Evolutionary conservation across 2,797 vertebrate species (phyloP), one percentile per base, ranked within the genome.

Genomic region (Sylvia borin): DNA sequence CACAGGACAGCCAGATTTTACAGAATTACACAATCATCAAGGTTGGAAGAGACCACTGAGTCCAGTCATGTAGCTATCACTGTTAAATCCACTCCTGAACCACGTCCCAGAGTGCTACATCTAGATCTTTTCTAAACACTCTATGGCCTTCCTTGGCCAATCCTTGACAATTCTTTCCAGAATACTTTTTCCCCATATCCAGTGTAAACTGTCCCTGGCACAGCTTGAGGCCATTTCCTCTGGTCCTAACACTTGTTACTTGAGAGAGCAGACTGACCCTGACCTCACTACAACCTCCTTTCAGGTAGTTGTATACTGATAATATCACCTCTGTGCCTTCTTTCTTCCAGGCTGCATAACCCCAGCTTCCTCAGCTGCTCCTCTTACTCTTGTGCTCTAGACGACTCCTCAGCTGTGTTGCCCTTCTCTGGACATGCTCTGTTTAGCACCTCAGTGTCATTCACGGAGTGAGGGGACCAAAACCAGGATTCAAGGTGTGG

Each of bases 251-350:
- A 1, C 20, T 20, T 65, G 15, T 24, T 42, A 74, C 13, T 27
- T n/a, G 34, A n/a, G 31, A 75, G 58, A 65, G 19, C 1, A 58
- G 27, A 70, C 34, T 34, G 13, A 60, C 17, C 3, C 16, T 31
- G n/a, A 53, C 16, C 29, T 79, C 5, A 1, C 17, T 58, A n/a
- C 22, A 53, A 31, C 2, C 27, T 71, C 36, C n/a, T 45, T 55
- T 45, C 19, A 45, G 13, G 22, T 6, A 81, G 18, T 0, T 51
- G 18, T 25, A 61, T 21, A 32, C 11, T 0, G 2, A 11, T 22
- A 26, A 38, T 7, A 4, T 45, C 11, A n/a, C 7, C 11, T n/a
- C 27, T 13, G 8, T 34, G 21, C 16, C 36, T 50, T 36, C 27
- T 29, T 12, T 75, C 61, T 51, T 66, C 32, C 25, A 60, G 9